Evolutionary conservation across 23 tunicate species (phyloP).

Genomic region (Oikopleura dioica): DNA sequence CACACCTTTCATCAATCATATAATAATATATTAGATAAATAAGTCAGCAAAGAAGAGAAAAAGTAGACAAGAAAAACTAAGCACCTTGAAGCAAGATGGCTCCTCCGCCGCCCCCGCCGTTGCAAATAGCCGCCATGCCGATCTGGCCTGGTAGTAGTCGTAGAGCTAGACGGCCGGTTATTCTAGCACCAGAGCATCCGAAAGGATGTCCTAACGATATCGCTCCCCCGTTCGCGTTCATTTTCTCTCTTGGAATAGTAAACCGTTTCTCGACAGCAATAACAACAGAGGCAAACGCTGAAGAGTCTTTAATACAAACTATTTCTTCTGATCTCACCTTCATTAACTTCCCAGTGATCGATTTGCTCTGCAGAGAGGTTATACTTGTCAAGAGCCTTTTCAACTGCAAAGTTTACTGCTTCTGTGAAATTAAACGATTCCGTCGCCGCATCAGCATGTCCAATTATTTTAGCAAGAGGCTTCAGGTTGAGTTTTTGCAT

Average conservation of each 20-base stretch:
- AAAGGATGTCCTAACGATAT: neutral
- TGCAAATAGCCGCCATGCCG: neutral
- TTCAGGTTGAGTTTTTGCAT: neutral
- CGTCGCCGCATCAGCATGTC: neutral
- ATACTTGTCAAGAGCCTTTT: no score
- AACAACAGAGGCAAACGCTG: neutral
- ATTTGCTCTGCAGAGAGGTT: no score
- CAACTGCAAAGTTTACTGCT: neutral
- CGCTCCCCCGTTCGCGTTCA: neutral
- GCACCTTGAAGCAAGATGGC: neutral
- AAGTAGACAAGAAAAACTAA: no score
- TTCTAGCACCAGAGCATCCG: neutral
- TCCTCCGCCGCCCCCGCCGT: neutral
- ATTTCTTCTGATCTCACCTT: no score
- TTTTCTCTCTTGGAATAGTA: neutral
- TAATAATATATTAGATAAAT: no score
- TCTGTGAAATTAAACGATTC: neutral
- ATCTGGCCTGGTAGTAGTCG: neutral
- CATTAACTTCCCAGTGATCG: neutral
- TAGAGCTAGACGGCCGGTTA: neutral
- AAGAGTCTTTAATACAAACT: no score
- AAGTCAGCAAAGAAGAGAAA: no score
- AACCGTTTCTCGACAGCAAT: neutral
- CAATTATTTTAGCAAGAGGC: neutral
- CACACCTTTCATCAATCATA: no score